phyloP scores from a whole-genome alignment of 2,797 vertebrate species.

The Pangasius macronema region DNA sequence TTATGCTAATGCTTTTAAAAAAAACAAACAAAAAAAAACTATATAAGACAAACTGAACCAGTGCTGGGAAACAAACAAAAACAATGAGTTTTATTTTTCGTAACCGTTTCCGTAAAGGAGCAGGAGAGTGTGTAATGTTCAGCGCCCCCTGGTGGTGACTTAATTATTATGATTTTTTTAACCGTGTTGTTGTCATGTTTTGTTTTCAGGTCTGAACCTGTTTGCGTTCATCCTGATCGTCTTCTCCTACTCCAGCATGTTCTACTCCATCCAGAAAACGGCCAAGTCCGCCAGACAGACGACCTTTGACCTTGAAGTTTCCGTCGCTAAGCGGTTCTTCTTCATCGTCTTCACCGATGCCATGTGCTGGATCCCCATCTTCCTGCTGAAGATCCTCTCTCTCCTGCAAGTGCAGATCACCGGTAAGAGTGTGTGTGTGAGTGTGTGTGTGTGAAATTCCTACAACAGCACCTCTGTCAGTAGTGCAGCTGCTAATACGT shows the following conservation, averaged over 20 bases:
- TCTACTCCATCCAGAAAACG: constrained; percentile 65
- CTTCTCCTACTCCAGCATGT: constrained; percentile 68
- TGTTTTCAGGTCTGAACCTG: constrained; percentile 65
- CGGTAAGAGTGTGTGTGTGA: constrained; percentile 55
- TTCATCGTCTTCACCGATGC: constrained; percentile 67
- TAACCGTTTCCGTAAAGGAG: not conserved
- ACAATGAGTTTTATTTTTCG: not conserved
- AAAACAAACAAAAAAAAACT: no score
- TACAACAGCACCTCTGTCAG: not conserved
- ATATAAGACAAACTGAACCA: no score
- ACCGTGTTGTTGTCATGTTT: not conserved
- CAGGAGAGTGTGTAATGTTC: not conserved
- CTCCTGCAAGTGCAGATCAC: constrained; percentile 67
- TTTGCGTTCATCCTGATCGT: constrained; percentile 67
- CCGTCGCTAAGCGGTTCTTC: constrained; percentile 66
- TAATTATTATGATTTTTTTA: not conserved
- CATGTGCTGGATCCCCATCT: constrained; percentile 72
- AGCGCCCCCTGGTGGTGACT: not conserved
- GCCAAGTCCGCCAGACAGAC: constrained; percentile 48
- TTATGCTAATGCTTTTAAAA: no score
- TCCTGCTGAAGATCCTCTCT: constrained; percentile 68
- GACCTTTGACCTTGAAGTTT: constrained; percentile 59
- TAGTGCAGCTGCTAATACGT: not conserved
- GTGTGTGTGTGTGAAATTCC: not conserved
- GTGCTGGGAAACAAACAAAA: no score